Evolutionary conservation across 1,140 invertebrate genomes (phyloP).

Genomic region (Sitodiplosis mosellana): DNA sequence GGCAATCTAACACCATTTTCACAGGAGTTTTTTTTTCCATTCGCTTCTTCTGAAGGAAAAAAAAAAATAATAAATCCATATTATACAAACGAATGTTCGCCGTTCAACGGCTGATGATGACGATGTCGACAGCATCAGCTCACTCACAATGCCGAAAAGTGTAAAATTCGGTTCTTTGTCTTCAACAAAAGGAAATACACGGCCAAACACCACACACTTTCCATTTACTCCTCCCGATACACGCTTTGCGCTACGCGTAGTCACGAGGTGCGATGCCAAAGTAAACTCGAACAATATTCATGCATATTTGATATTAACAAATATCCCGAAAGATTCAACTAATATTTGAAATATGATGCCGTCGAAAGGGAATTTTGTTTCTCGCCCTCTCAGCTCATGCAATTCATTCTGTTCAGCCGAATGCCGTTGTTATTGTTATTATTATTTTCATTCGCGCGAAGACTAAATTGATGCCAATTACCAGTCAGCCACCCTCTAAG

Average conservation of each 20-base stretch:
- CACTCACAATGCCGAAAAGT: too few species aligned
- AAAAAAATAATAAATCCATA: too few species aligned
- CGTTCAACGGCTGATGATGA: too few species aligned
- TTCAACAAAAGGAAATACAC: not conserved
- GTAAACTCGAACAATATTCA: too few species aligned
- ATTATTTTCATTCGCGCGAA: slow-evolving; percentile 3
- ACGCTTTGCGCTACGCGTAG: not conserved
- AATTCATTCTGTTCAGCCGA: not conserved
- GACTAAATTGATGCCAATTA: slow-evolving; percentile 8
- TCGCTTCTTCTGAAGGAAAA: too few species aligned
- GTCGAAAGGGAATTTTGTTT: slow-evolving; percentile 1
- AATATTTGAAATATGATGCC: slow-evolving; percentile 6
- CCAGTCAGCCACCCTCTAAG: slow-evolving; percentile 6
- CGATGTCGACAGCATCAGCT: too few species aligned
- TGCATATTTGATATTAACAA: too few species aligned
- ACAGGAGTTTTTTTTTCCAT: too few species aligned
- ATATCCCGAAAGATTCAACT: slow-evolving; percentile 1
- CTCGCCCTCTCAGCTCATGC: not conserved
- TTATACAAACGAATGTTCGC: too few species aligned
- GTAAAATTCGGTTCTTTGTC: too few species aligned
- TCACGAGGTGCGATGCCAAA: not conserved
- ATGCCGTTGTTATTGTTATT: slow-evolving; percentile 1
- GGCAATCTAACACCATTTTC: too few species aligned
- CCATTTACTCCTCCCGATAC: not conserved
- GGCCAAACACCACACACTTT: not conserved